Conservation (phyloP, 92 coral and sea anemone genomes). For the Hydrozoanthus gracilis region DNA sequence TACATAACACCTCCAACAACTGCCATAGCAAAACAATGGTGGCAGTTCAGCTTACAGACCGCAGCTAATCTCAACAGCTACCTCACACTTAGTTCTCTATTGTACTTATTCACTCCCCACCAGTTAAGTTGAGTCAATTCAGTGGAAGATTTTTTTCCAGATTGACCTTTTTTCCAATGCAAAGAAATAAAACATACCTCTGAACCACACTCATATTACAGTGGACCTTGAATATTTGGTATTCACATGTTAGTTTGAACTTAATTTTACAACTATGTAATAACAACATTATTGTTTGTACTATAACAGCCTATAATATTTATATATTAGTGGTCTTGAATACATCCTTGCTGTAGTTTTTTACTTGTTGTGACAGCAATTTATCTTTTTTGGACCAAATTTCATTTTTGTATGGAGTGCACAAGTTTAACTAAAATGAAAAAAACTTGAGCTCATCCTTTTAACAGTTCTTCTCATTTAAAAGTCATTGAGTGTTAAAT, state of each 20-base stretch:
- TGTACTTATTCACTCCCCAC: too few relatives aligned
- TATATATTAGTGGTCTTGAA: background rate
- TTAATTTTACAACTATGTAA: slow-evolving; percentile 29
- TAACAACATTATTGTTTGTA: slow-evolving; percentile 1
- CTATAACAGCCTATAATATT: background rate
- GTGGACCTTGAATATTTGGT: slow-evolving; percentile 9
- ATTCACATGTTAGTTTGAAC: slow-evolving; percentile 6
- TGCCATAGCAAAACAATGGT: too few relatives aligned
- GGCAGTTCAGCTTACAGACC: too few relatives aligned
- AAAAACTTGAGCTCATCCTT: background rate
- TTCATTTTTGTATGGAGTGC: background rate
- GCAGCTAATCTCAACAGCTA: too few relatives aligned
- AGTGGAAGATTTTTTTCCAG: too few relatives aligned
- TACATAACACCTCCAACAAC: too few relatives aligned
- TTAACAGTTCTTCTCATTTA: background rate
- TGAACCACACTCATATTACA: background rate
- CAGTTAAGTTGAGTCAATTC: too few relatives aligned
- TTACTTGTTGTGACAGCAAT: background rate
- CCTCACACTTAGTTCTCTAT: too few relatives aligned
- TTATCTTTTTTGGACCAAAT: background rate
- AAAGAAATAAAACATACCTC: background rate
- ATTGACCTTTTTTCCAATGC: background rate
- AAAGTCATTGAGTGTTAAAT: background rate
- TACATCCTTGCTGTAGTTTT: background rate
- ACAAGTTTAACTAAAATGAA: background rate